Evolutionary conservation across 1,140 invertebrate genomes (phyloP), one percentile per base, ranked within the genome.

Genomic region (Himalopsyche phryganea): DNA sequence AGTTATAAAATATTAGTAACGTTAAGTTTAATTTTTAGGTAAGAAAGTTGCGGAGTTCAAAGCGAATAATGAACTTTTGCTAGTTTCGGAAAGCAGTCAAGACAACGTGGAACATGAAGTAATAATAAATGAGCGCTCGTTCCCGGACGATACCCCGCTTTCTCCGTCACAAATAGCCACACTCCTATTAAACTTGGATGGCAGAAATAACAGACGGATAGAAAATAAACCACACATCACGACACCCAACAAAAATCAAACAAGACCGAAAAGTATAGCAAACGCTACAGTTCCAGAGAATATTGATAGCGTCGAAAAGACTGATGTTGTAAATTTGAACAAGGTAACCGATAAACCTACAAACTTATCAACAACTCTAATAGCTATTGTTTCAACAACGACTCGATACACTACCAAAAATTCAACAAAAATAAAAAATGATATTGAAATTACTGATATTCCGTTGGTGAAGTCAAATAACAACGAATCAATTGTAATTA

Each of bases 121-220:
- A n/a, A 57, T 63, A 32, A 44, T 63, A 41, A 63, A 53, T 40
- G 61, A 63, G 45, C 47, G 61, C 19, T 63, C 61, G 4, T 63
- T 63, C 42, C 61, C 61, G 11, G 61, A 60, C 20, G 53, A 63
- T 50, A 63, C 61, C 1, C 57, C 44, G 14, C 35, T 63, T 3
- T 57, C 48, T 17, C 61, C 61, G 10, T 63, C 61, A 14, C 57
- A 63, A 60, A 63, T 63, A 14, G 61, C 61, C 15, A 49, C 54
- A 33, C 38, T 63, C 7, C 48, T 63, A 35, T 11, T 56, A 11
- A 60, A 53, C 38, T 17, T 51, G 11, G 61, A 60, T 44, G 58
- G 49, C 32, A 60, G 61, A 60, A 60, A 35, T 32, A 51, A 45
- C 14, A 57, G 61, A 54, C 59, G 44, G 52, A 63, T 60, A 40